Conservation (phyloP, 2,888 invertebrate genomes). For the Synanthedon andrenaeformis region DNA sequence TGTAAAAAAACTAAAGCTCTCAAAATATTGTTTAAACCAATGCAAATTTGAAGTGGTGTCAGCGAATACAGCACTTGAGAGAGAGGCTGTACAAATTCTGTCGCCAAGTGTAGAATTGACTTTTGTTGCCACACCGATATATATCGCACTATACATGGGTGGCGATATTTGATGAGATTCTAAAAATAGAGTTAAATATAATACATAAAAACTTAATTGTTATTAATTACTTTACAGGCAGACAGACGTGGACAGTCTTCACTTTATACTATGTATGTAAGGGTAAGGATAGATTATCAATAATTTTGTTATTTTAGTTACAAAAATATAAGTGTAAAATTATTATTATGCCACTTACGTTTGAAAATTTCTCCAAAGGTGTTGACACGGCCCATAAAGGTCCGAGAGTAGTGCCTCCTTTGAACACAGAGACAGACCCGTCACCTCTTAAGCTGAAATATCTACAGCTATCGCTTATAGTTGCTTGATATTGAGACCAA, state of each 20-base stretch:
- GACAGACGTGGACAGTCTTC: too few species aligned
- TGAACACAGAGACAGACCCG: slow-evolving; percentile 78
- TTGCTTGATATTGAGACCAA: slow-evolving; percentile 79
- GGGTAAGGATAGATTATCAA: not conserved
- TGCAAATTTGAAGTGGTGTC: slow-evolving; percentile 84
- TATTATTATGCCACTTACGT: slow-evolving; percentile 60
- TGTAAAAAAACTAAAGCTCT: slow-evolving; percentile 87
- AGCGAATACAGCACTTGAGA: slow-evolving; percentile 74
- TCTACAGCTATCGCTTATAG: slow-evolving; percentile 66
- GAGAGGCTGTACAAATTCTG: slow-evolving; percentile 85
- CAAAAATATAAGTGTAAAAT: not conserved
- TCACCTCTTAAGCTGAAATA: slow-evolving; percentile 65
- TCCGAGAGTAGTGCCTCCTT: slow-evolving; percentile 77
- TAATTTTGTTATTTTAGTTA: not conserved
- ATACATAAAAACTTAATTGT: too few species aligned
- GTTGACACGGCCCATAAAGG: slow-evolving; percentile 74
- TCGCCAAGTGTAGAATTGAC: slow-evolving; percentile 81
- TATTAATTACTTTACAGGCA: too few species aligned
- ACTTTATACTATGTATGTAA: too few species aligned
- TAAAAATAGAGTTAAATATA: slow-evolving; percentile 52
- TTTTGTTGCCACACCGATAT: slow-evolving; percentile 84
- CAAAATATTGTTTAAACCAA: slow-evolving; percentile 84
- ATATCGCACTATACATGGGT: slow-evolving; percentile 87
- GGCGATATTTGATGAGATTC: slow-evolving; percentile 88
- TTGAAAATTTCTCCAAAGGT: slow-evolving; percentile 81